Conservation (phyloP, 2,888 invertebrate genomes). For the Galeopsomyia nigrocyanea region DNA sequence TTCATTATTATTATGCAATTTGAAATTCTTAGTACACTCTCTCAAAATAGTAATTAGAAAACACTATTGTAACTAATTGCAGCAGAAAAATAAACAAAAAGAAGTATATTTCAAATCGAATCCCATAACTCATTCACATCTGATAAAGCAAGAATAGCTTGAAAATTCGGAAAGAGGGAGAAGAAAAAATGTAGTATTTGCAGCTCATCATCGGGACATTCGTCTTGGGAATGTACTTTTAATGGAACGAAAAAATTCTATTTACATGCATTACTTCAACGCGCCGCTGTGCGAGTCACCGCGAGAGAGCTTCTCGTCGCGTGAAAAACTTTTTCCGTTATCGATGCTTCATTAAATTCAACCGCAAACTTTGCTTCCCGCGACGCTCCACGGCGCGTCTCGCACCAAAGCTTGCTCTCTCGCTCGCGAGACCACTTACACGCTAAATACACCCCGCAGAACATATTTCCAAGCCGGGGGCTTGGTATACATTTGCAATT, state of each 20-base stretch:
- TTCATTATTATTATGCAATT: too few relatives aligned
- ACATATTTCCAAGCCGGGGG: neutral
- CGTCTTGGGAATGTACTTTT: neutral
- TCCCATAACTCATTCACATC: too few relatives aligned
- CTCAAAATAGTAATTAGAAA: too few relatives aligned
- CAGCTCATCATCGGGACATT: neutral
- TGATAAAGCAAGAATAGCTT: neutral
- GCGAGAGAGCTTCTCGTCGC: too few relatives aligned
- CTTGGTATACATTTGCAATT: constrained; percentile 3
- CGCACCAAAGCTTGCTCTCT: too few relatives aligned
- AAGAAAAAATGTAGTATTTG: neutral
- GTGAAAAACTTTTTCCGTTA: constrained; percentile 39
- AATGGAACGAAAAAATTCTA: constrained; percentile 20
- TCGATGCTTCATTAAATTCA: constrained; percentile 45
- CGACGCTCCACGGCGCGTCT: neutral
- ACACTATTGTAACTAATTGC: too few relatives aligned
- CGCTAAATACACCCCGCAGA: neutral
- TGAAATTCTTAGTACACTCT: too few relatives aligned
- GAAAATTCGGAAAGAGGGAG: neutral
- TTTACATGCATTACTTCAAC: neutral
- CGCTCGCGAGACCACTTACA: constrained; percentile 5
- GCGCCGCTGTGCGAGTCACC: neutral
- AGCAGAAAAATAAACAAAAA: too few relatives aligned
- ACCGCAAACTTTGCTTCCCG: constrained; percentile 28
- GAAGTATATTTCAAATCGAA: too few relatives aligned